These are phyloP conservation scores for Drosophila bifasciata DNA, from an alignment of 1,140 invertebrate genomes.

Conservation along the genomic window DNA sequence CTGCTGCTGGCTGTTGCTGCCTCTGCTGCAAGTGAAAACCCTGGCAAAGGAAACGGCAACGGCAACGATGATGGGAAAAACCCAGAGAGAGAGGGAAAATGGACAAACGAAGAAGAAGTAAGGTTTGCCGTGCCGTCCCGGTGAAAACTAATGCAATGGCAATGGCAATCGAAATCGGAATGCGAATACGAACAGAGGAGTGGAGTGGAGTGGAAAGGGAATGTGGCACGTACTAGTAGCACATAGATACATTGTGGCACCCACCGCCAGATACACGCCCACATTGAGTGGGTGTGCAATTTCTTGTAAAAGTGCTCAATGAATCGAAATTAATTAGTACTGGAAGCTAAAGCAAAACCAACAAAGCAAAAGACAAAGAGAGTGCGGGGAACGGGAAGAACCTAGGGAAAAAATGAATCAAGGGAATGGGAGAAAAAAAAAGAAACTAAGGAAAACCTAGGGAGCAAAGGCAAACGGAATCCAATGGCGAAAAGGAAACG, in stretches of 20 bases:
- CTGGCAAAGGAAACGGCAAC: constrained; percentile 27
- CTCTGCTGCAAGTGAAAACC: constrained; percentile 25
- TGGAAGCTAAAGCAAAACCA: constrained; percentile 61
- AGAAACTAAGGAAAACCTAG: too few species aligned
- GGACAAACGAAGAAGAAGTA: constrained; percentile 28
- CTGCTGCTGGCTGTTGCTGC: constrained; percentile 1
- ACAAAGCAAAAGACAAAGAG: constrained; percentile 39
- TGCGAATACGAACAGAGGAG: constrained; percentile 7
- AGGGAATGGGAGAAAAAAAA: too few species aligned
- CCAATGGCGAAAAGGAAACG: constrained; percentile 16
- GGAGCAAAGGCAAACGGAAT: too few species aligned
- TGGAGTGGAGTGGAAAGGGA: constrained; percentile 11
- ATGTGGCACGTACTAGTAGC: constrained; percentile 38
- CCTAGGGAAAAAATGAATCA: constrained; percentile 8
- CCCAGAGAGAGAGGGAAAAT: constrained; percentile 26
- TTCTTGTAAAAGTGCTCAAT: constrained; percentile 82
- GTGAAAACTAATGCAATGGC: constrained; percentile 69
- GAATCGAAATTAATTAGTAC: constrained; percentile 82
- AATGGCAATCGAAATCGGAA: constrained; percentile 41
- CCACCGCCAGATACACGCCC: constrained; percentile 5
- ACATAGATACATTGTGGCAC: constrained; percentile 40
- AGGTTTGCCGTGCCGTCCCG: constrained; percentile 45
- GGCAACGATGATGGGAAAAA: constrained; percentile 23
- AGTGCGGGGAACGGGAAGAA: background rate
- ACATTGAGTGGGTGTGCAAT: constrained; percentile 72